A percentile compares a stretch with the other conserved stretches of the same genome.
phyloP scores from a whole-genome alignment of 1,140 invertebrate genomes.

The Coptotermes formosanus region DNA sequence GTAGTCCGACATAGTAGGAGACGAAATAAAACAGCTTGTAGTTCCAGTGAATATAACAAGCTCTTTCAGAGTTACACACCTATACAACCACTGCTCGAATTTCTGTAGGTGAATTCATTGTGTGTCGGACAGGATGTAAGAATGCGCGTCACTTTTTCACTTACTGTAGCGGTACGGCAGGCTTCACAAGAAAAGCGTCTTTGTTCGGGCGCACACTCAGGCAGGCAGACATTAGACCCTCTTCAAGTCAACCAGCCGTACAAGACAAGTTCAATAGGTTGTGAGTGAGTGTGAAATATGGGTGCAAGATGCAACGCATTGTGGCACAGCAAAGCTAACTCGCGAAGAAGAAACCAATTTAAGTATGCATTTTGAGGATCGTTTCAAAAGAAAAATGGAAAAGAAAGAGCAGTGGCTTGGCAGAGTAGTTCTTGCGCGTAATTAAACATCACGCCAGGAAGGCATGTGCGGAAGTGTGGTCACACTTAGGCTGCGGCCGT shows the following conservation, averaged over 20 bases:
- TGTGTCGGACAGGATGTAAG: too few relatives aligned
- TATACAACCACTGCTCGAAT: not conserved
- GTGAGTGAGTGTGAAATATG: not conserved
- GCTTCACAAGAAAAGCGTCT: not conserved
- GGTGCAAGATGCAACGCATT: not conserved
- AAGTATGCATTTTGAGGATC: not conserved
- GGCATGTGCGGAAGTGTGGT: too few relatives aligned
- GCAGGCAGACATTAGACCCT: not conserved
- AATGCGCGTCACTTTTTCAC: not conserved
- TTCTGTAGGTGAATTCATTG: not conserved
- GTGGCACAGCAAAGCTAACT: not conserved
- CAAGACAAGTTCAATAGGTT: not conserved
- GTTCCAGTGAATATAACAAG: too few relatives aligned
- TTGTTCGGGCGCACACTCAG: not conserved
- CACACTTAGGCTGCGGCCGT: too few relatives aligned
- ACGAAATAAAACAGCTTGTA: too few relatives aligned
- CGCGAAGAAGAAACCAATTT: not conserved
- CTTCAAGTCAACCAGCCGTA: not conserved
- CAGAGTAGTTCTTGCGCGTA: too few relatives aligned
- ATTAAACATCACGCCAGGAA: too few relatives aligned
- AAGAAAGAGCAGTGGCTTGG: too few relatives aligned
- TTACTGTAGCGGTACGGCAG: not conserved
- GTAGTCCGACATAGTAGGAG: too few relatives aligned
- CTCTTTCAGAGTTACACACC: too few relatives aligned
- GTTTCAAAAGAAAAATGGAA: not conserved